phyloP scores from a whole-genome alignment of 2,113 vertebrate species.

The Morphnarchus princeps region DNA sequence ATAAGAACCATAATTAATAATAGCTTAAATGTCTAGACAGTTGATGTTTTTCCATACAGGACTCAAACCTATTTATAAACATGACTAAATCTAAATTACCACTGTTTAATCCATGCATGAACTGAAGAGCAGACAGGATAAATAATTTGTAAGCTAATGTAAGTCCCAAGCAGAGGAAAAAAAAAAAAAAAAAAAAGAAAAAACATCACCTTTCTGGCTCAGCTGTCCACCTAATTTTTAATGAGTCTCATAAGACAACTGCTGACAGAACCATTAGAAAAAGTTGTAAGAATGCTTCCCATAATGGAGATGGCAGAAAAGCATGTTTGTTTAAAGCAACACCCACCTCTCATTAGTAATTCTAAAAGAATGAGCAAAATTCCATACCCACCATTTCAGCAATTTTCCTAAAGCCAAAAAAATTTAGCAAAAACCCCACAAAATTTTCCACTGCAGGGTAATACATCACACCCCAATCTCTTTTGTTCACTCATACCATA shows the following conservation, averaged over 20 bases:
- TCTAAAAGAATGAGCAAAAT: not conserved
- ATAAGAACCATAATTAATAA: not conserved
- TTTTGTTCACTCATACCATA: not conserved
- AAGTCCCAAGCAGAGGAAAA: not conserved
- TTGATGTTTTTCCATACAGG: not conserved
- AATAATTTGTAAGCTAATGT: not conserved
- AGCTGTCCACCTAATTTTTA: not conserved
- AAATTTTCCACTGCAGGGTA: not conserved
- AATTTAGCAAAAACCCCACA: not conserved
- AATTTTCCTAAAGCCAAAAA: not conserved
- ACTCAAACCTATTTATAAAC: not conserved
- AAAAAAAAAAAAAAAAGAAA: too few relatives aligned
- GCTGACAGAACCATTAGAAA: not conserved
- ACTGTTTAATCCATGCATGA: not conserved
- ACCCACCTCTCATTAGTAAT: not conserved
- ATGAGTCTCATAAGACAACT: not conserved
- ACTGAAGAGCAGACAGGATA: not conserved
- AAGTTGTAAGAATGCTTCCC: not conserved
- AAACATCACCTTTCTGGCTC: not conserved
- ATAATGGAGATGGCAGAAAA: not conserved
- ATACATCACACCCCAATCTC: not conserved
- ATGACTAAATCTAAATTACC: not conserved
- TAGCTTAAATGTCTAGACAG: not conserved
- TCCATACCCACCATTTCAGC: not conserved
- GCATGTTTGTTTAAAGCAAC: not conserved